Percentiles rank a stretch among this genome's conserved stretches.
phyloP scores from a whole-genome alignment of 2,888 invertebrate genomes.

The Drosophila anomalata region DNA sequence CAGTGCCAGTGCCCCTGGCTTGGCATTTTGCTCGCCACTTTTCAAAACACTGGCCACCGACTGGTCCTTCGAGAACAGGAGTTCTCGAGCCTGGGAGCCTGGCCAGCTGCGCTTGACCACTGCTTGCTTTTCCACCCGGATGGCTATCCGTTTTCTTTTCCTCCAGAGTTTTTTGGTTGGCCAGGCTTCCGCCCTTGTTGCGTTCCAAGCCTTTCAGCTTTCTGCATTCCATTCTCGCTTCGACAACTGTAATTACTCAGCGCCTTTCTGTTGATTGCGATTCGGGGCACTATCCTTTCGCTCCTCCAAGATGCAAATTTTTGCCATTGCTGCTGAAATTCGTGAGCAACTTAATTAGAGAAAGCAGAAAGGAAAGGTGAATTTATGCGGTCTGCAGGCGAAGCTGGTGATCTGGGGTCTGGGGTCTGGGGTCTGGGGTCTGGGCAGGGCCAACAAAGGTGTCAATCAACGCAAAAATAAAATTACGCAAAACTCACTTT shows the following conservation, averaged over 20 bases:
- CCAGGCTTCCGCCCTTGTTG: conserved; percentile 10
- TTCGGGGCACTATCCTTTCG: neutral
- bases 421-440: too few relatives aligned
- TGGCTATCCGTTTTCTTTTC: conserved; percentile 7
- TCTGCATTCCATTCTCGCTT: neutral
- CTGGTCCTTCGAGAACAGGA: conserved; percentile 6
- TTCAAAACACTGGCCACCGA: conserved; percentile 7
- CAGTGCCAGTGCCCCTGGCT: conserved; percentile 1
- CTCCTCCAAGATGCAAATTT: conserved; percentile 31
- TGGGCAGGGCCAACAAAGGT: neutral
- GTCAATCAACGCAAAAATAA: conserved; percentile 33
- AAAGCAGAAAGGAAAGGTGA: conserved; percentile 1
- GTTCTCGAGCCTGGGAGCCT: conserved; percentile 6
- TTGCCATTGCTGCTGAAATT: conserved; percentile 15
- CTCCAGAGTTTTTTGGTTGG: conserved; percentile 3
- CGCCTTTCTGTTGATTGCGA: conserved; percentile 62
- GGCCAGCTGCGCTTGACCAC: conserved; percentile 24
- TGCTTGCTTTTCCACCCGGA: conserved; percentile 27
- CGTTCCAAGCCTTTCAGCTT: conserved; percentile 4
- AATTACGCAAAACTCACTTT: conserved; percentile 26
- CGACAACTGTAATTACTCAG: conserved; percentile 58
- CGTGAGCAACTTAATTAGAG: conserved; percentile 38
- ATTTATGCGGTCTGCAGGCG: neutral
- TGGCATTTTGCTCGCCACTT: conserved; percentile 17
- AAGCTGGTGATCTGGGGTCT: neutral